phyloP scores from a whole-genome alignment of 37 sponge, comb jelly and placozoan species.

The Geodia barretti region DNA sequence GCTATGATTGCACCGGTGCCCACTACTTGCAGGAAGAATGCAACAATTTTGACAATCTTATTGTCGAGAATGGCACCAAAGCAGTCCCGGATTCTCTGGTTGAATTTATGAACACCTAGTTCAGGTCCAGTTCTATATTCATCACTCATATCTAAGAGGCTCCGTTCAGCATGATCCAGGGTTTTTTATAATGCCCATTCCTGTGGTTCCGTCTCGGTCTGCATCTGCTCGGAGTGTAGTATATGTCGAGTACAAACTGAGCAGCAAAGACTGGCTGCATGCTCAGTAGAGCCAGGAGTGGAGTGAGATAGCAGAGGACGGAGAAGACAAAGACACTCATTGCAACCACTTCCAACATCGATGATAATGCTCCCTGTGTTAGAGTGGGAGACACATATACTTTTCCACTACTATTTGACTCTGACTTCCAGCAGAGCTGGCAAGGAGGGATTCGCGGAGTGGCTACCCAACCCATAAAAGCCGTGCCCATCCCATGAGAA shows the following conservation, averaged over 20 bases:
- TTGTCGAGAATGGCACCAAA: conserved; percentile 8
- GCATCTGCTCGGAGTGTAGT: neutral
- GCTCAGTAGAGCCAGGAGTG: conserved; percentile 28
- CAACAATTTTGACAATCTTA: conserved; percentile 11
- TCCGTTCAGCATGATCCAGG: neutral
- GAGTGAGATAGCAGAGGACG: conserved; percentile 35
- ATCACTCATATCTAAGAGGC: neutral
- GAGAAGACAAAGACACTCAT: conserved; percentile 33
- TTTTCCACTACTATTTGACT: too few species aligned
- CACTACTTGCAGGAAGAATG: conserved; percentile 17
- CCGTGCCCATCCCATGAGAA: too few species aligned
- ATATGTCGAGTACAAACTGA: conserved; percentile 22
- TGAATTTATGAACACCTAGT: neutral
- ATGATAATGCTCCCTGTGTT: conserved; percentile 31
- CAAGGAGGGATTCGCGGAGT: too few species aligned
- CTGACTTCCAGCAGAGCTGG: too few species aligned
- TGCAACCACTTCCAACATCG: conserved; percentile 40
- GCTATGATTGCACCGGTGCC: conserved; percentile 9
- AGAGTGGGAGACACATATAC: neutral
- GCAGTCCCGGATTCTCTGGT: neutral
- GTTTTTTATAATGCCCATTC: neutral
- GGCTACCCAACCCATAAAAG: too few species aligned
- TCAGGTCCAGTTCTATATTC: neutral
- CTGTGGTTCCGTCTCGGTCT: neutral
- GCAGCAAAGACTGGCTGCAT: conserved; percentile 34